These are phyloP conservation scores for Enteromius anoplus DNA, from an alignment of 2,797 vertebrate genomes.

Conservation along the genomic window DNA sequence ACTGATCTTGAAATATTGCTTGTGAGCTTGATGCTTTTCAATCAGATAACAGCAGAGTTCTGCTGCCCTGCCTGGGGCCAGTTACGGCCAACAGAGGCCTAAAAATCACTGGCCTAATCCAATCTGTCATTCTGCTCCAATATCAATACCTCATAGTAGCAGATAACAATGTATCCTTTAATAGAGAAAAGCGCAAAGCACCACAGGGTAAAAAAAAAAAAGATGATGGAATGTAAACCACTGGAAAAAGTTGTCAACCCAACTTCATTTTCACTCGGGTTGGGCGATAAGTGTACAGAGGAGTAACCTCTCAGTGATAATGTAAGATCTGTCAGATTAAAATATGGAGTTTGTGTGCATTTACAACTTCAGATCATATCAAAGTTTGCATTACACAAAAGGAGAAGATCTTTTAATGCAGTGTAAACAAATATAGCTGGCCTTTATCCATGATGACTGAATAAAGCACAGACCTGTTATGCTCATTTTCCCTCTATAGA, in stretches of 20 bases:
- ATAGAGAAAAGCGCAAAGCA: constrained; percentile 19
- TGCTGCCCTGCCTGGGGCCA: constrained; percentile 8
- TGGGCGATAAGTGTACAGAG: neutral
- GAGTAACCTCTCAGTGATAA: neutral
- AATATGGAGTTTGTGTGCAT: constrained; percentile 52
- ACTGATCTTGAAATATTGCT: constrained; percentile 20
- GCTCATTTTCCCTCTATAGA: neutral
- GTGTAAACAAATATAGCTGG: constrained; percentile 28
- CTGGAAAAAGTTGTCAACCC: constrained; percentile 28
- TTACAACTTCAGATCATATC: constrained; percentile 57
- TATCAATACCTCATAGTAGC: constrained; percentile 32
- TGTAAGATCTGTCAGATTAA: constrained; percentile 18
- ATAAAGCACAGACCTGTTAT: neutral
- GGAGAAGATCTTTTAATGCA: neutral
- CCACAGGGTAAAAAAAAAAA: constrained; percentile 1
- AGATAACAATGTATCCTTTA: constrained; percentile 46
- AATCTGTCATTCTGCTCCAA: constrained; percentile 42
- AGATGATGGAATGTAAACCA: constrained; percentile 41
- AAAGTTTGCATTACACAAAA: constrained; percentile 34
- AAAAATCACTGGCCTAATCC: constrained; percentile 24
- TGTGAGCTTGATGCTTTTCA: constrained; percentile 28
- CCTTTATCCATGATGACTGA: constrained; percentile 4
- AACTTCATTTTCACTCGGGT: constrained; percentile 21
- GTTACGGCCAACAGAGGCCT: neutral
- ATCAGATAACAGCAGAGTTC: constrained; percentile 14